Conservation (phyloP, 1,140 invertebrate genomes). For the Nasonia vitripennis region DNA sequence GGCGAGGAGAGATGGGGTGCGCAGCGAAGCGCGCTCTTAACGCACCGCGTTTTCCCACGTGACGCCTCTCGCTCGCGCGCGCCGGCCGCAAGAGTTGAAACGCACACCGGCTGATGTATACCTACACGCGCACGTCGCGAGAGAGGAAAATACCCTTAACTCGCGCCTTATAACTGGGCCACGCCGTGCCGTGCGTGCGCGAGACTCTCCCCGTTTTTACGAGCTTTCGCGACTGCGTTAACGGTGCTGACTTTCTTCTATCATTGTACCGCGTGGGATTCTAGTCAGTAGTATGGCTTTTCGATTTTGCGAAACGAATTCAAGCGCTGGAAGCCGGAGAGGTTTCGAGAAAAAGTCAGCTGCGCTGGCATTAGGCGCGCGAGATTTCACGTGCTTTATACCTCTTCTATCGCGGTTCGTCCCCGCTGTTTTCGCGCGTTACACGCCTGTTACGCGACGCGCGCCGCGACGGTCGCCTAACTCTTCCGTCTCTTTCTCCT, state of each 20-base stretch:
- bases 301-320: not conserved
- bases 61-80: too few species aligned
- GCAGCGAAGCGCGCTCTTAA: too few species aligned
- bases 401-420: not conserved
- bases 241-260: not conserved
- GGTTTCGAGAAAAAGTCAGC: not conserved
- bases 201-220: not conserved
- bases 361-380: not conserved
- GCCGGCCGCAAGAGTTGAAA: too few species aligned
- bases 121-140: not conserved
- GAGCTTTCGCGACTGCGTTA: not conserved
- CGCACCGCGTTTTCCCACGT: too few species aligned
- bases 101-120: not conserved
- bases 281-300: too few species aligned
- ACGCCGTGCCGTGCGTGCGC: not conserved
- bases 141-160: not conserved
- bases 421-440: not conserved
- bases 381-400: not conserved
- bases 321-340: too few species aligned
- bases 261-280: too few species aligned
- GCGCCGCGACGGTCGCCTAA: not conserved
- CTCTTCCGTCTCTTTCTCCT: not conserved
- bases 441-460: constrained; percentile 18
- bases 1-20: too few species aligned
- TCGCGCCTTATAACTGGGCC: not conserved